A percentile compares a stretch with the other conserved stretches of the same genome.
phyloP scores from a whole-genome alignment of 2,113 vertebrate genomes.

The Phodopus roborovskii region DNA sequence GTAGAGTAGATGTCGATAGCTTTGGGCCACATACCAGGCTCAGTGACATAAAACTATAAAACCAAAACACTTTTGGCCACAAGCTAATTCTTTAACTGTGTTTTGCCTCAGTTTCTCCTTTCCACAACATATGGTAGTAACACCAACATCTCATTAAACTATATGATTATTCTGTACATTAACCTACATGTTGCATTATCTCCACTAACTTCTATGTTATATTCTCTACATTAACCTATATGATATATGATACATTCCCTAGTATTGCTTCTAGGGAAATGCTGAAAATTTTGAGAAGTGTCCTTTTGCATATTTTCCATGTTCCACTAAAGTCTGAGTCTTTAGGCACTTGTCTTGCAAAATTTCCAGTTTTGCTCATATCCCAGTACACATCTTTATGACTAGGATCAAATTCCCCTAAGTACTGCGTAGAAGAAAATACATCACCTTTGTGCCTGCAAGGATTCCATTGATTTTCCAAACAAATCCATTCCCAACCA shows the following conservation, averaged over 20 bases:
- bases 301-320: background rate
- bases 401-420: background rate
- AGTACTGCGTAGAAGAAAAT: background rate
- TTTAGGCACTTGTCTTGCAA: background rate
- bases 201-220: background rate
- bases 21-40: background rate
- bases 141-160: background rate
- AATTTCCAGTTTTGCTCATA: background rate
- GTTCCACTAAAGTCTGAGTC: background rate
- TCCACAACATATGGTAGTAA: background rate
- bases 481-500: background rate
- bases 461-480: conserved; percentile 21
- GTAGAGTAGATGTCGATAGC: too few species aligned
- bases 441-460: background rate
- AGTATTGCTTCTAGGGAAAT: background rate
- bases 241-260: background rate
- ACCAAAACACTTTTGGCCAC: background rate
- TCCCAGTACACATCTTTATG: background rate
- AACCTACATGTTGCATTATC: background rate
- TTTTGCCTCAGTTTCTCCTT: background rate
- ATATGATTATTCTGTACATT: background rate
- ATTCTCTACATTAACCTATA: background rate
- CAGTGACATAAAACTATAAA: background rate
- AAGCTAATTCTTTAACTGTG: background rate
- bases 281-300: background rate